phyloP scores from a whole-genome alignment of 2,113 vertebrate species.

The Willisornis vidua region DNA sequence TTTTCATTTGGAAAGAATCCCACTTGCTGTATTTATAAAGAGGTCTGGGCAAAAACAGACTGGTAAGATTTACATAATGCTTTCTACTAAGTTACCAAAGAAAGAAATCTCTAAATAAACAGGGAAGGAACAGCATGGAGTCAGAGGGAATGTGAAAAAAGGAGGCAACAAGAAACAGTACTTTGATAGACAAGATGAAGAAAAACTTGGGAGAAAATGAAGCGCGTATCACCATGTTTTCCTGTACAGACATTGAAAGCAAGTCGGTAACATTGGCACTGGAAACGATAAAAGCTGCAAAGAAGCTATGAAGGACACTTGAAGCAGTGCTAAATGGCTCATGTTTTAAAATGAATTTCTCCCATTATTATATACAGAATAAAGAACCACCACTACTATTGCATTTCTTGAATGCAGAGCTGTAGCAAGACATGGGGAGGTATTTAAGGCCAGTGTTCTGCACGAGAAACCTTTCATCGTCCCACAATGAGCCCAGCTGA shows the following conservation, averaged over 20 bases:
- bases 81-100: conserved; percentile 39
- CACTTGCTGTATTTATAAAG: conserved; percentile 35
- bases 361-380: background rate
- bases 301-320: background rate
- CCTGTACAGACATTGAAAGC: background rate
- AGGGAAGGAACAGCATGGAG: conserved; percentile 24
- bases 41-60: conserved; percentile 63
- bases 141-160: conserved; percentile 19
- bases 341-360: background rate
- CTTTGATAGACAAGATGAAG: conserved; percentile 21
- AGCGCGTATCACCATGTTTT: background rate
- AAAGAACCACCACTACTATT: background rate
- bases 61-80: conserved; percentile 4
- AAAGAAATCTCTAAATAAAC: conserved; percentile 57
- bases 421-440: background rate
- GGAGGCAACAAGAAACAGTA: conserved; percentile 42
- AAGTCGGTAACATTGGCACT: conserved; percentile 11
- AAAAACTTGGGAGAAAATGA: background rate
- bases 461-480: background rate
- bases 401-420: background rate
- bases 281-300: background rate
- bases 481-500: background rate
- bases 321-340: background rate
- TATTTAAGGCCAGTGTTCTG: background rate
- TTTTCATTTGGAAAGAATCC: conserved; percentile 47